phyloP scores from a whole-genome alignment of 2,888 invertebrate genomes.

The Hirudinaria manillensis region DNA sequence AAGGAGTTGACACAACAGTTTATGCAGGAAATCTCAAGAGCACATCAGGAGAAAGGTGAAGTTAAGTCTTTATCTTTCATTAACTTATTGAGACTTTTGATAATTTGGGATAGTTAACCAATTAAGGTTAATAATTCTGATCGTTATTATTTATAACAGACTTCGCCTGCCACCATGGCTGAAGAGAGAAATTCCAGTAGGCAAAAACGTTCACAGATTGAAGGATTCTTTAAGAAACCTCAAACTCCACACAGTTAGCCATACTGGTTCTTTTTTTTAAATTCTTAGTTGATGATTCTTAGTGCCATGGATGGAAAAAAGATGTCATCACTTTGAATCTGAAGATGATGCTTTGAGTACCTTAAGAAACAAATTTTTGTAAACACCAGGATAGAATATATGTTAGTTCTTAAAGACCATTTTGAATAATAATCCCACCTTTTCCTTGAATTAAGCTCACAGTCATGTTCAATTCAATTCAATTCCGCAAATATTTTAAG shows the following conservation, averaged over 20 bases:
- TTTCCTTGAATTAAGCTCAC: too few relatives aligned
- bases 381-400: too few relatives aligned
- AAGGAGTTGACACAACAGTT: slow-evolving; percentile 8
- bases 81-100: not conserved
- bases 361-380: too few relatives aligned
- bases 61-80: not conserved
- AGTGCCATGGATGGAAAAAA: too few relatives aligned
- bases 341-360: too few relatives aligned
- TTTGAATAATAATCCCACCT: too few relatives aligned
- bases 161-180: slow-evolving; percentile 87
- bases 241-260: slow-evolving; percentile 77
- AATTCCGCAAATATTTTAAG: too few relatives aligned
- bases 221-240: slow-evolving; percentile 77
- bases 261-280: too few relatives aligned
- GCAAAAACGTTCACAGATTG: slow-evolving; percentile 72
- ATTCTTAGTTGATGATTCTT: too few relatives aligned
- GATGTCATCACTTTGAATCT: too few relatives aligned
- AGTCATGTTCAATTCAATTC: too few relatives aligned
- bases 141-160: slow-evolving; percentile 49
- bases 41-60: slow-evolving; percentile 31
- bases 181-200: slow-evolving; percentile 85
- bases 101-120: not conserved
- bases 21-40: slow-evolving; percentile 26
- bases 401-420: too few relatives aligned
- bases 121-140: not conserved